These are phyloP conservation scores for Heliconius congener DNA, from an alignment of 1,140 invertebrate genomes.

Conservation along the genomic window DNA sequence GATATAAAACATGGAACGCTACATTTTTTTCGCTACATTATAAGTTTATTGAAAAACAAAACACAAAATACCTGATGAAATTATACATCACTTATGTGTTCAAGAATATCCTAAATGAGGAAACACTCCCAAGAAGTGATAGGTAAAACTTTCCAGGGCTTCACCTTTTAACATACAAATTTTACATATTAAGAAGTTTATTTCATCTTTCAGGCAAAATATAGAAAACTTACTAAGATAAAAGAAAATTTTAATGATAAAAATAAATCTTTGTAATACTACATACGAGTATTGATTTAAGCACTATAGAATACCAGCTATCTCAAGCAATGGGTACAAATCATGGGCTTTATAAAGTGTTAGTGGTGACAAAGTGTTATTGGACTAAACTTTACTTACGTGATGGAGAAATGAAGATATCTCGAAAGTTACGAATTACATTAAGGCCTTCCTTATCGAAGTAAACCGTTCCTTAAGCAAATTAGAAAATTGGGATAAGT, in stretches of 20 bases:
- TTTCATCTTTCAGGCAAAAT: no score
- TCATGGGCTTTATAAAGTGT: constrained; percentile 34
- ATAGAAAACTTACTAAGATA: no score
- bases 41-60: no score
- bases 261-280: background rate
- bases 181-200: no score
- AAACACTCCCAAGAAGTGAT: no score
- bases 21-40: no score
- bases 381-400: constrained; percentile 33
- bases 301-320: background rate
- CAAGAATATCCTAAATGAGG: no score
- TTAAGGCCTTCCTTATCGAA: constrained; percentile 31
- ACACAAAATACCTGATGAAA: no score
- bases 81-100: no score
- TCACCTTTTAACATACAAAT: no score
- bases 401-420: constrained; percentile 41
- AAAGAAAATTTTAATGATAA: background rate
- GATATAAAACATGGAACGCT: no score
- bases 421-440: constrained; percentile 33
- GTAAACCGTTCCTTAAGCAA: background rate
- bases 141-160: no score
- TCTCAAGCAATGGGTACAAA: constrained; percentile 28
- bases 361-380: constrained; percentile 33
- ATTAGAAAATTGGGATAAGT: background rate
- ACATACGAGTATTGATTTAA: background rate